Percentiles rank a stretch among this genome's conserved stretches.
phyloP scores from a whole-genome alignment of 2,797 vertebrate genomes.

The Lithobates sylvaticus region DNA sequence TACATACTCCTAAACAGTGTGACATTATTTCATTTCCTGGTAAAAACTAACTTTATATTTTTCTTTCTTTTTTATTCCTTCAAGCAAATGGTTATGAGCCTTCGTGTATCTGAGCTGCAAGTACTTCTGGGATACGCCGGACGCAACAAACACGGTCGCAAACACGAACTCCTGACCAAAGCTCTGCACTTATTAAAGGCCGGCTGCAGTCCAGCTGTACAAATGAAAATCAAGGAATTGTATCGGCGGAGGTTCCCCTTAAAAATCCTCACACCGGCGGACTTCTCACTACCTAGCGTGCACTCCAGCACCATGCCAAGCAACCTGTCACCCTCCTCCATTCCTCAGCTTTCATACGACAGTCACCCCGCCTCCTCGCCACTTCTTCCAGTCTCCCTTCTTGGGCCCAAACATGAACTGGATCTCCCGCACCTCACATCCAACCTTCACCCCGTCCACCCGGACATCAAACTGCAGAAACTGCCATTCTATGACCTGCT shows the following conservation, averaged over 20 bases:
- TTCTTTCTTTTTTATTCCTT: slow-evolving; percentile 63
- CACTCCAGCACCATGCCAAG: slow-evolving; percentile 89
- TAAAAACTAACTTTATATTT: too few relatives aligned
- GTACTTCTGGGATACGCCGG: slow-evolving; percentile 97
- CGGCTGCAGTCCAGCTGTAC: slow-evolving; percentile 95
- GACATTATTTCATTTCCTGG: too few relatives aligned
- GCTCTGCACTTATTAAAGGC: slow-evolving; percentile 94
- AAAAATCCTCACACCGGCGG: slow-evolving; percentile 92
- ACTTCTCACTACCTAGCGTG: slow-evolving; percentile 86
- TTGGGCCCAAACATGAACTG: slow-evolving; percentile 96
- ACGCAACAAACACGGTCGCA: slow-evolving; percentile 97
- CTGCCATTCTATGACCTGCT: slow-evolving; percentile 96
- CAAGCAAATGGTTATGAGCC: slow-evolving; percentile 99
- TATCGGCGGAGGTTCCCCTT: slow-evolving; percentile 95
- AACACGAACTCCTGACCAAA: slow-evolving; percentile 98
- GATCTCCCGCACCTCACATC: slow-evolving; percentile 90
- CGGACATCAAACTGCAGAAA: slow-evolving; percentile 96
- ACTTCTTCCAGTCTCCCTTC: slow-evolving; percentile 90
- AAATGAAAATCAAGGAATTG: slow-evolving; percentile 99
- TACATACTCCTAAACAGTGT: too few relatives aligned
- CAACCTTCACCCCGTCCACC: slow-evolving; percentile 93
- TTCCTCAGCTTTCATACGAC: slow-evolving; percentile 90
- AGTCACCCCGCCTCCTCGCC: slow-evolving; percentile 86
- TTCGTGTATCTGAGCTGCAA: slow-evolving; percentile 97
- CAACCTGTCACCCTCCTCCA: slow-evolving; percentile 81